Percentiles rank a stretch among this genome's conserved stretches.
Conservation (phyloP, 2,797 vertebrate genomes). For the Smutsia gigantea region DNA sequence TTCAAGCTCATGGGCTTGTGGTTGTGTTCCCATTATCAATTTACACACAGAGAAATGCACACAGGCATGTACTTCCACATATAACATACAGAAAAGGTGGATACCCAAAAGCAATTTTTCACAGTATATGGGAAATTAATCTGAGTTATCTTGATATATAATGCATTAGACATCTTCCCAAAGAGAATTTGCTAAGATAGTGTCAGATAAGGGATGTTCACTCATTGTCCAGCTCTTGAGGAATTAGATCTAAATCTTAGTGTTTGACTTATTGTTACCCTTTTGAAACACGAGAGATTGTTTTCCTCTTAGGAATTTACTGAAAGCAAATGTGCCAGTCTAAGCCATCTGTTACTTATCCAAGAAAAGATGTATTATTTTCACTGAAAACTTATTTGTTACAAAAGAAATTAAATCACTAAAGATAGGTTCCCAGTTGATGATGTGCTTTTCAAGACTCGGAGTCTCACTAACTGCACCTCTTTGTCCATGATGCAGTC, state of each 20-base stretch:
- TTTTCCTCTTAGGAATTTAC: slow-evolving; percentile 32
- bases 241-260: slow-evolving; percentile 2
- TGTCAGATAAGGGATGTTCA: background rate
- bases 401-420: slow-evolving; percentile 20
- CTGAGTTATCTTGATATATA: background rate
- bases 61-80: background rate
- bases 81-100: background rate
- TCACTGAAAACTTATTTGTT: background rate
- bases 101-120: background rate
- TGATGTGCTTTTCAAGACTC: background rate
- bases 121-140: background rate
- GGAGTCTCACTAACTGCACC: background rate
- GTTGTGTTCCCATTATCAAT: background rate
- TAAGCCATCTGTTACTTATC: slow-evolving; percentile 25
- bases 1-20: background rate
- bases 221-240: background rate
- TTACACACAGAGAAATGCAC: background rate
- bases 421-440: background rate
- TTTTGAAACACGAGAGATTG: background rate
- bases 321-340: slow-evolving; percentile 25
- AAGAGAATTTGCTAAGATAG: background rate
- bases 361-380: slow-evolving; percentile 47
- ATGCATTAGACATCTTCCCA: background rate
- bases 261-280: slow-evolving; percentile 21
- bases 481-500: background rate